Percentiles rank a stretch among this genome's conserved stretches.
These are phyloP conservation scores for Neofelis nebulosa DNA, from an alignment of 2,113 vertebrate genomes.

Conservation along the genomic window DNA sequence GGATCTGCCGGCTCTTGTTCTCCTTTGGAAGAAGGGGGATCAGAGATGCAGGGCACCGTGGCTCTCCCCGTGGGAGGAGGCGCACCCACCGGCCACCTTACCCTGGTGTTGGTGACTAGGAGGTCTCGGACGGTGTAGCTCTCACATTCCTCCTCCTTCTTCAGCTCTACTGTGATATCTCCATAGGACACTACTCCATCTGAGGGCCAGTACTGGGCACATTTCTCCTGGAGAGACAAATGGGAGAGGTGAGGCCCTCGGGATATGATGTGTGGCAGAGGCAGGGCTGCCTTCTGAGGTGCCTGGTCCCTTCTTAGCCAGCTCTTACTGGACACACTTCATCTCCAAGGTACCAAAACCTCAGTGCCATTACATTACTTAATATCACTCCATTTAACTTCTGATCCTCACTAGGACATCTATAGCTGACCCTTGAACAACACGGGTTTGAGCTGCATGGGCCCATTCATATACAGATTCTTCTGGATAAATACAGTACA, in stretches of 20 bases:
- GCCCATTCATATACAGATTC: not conserved
- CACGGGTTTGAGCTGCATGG: not conserved
- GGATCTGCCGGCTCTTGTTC: conserved; percentile 95
- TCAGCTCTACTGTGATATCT: conserved; percentile 96
- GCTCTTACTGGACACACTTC: not conserved
- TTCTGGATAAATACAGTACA: not conserved
- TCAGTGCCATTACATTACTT: not conserved
- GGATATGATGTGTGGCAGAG: not conserved
- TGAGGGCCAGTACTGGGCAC: conserved; percentile 97
- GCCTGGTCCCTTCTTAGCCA: not conserved
- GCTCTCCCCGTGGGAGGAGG: not conserved
- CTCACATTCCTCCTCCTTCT: conserved; percentile 97
- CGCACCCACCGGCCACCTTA: conserved; percentile 78
- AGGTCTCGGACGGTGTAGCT: conserved; percentile 98
- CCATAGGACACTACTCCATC: conserved; percentile 92
- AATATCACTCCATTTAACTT: not conserved
- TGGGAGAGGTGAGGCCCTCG: not conserved
- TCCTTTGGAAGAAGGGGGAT: conserved; percentile 85
- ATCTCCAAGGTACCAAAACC: not conserved
- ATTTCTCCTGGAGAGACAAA: conserved; percentile 91
- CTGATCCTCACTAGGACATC: not conserved
- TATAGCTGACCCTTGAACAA: not conserved
- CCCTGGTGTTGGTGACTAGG: conserved; percentile 96
- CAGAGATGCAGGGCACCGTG: not conserved
- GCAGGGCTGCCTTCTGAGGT: not conserved